A percentile compares a stretch with the other conserved stretches of the same genome.
Evolutionary conservation across 1,140 invertebrate species (phyloP).

Genomic region (Aphidius gifuensis): DNA sequence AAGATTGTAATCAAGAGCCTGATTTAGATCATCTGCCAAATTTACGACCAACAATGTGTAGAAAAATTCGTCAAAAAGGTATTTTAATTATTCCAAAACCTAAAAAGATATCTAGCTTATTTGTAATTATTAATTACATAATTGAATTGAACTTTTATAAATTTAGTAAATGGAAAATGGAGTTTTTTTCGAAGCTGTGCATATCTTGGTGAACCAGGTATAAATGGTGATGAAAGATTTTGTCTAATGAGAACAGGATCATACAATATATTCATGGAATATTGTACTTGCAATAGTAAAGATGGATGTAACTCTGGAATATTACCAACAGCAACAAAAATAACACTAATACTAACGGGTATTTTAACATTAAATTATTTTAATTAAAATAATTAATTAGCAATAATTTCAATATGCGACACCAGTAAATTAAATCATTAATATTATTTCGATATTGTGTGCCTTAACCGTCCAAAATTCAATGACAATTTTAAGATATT

Average conservation of each 20-base stretch:
- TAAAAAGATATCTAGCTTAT: background rate
- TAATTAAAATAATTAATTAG: slow-evolving; percentile 2
- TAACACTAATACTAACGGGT: slow-evolving; percentile 22
- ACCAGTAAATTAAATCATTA: background rate
- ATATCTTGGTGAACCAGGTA: slow-evolving; percentile 84
- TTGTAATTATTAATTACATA: background rate
- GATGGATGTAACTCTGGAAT: slow-evolving; percentile 79
- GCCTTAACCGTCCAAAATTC: no score
- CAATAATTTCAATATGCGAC: background rate
- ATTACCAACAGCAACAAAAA: slow-evolving; percentile 25
- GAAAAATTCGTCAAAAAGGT: slow-evolving; percentile 92
- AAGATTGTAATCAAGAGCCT: slow-evolving; percentile 72
- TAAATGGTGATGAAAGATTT: slow-evolving; percentile 84
- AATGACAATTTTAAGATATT: no score
- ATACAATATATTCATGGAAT: slow-evolving; percentile 91
- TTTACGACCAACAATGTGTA: slow-evolving; percentile 78
- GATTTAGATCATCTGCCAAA: slow-evolving; percentile 67
- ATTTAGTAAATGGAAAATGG: slow-evolving; percentile 85
- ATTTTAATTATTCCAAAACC: slow-evolving; percentile 18
- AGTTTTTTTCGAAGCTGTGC: slow-evolving; percentile 86
- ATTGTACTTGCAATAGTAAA: slow-evolving; percentile 89
- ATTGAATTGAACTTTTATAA: slow-evolving; percentile 1
- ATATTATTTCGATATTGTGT: no score
- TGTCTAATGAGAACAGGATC: slow-evolving; percentile 88
- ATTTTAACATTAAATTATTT: slow-evolving; percentile 24